Base-by-base conservation (phyloP, 2,888 invertebrate species). In the Platycnemis pennipes region DNA sequence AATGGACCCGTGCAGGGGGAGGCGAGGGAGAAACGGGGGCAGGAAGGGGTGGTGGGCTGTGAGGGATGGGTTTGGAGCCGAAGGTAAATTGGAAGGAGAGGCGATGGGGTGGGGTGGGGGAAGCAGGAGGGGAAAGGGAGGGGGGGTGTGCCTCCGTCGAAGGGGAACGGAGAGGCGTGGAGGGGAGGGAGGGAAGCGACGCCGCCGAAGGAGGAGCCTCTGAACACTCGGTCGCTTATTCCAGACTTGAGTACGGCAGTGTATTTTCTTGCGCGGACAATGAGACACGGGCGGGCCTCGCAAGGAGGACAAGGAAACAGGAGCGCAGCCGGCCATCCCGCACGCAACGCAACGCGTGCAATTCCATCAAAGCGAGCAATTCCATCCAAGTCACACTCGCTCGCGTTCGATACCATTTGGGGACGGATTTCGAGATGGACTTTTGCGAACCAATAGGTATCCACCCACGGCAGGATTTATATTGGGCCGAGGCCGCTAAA, bases 261-360 rank as follows among this genome's bases (percentile, higher is more conserved):
- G 63, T 44, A 91, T 69, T 91, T 91, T 63, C 91, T 91, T 91
- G 63, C 42, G 91, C 69, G 26, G 63, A 31, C 42, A 77, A 77
- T 77, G 69, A 63, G 63, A 91, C 56, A 56, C 91, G n/a, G 45
- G 16, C n/a, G 69, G 44, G 63, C 56, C 16, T 46, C 5, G 49
- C n/a, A n/a, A n/a, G 44, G 42, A 16, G 69, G 91, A 63, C 77
- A 77, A 31, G 77, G 77, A 37, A n/a, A n/a, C n/a, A n/a, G n/a
- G 77, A 37, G 77, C n/a, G n/a, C n/a, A n/a, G n/a, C n/a, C n/a
- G n/a, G n/a, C n/a, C n/a, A n/a, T n/a, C n/a, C n/a, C n/a, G n/a
- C n/a, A n/a, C n/a, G n/a, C n/a, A n/a, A n/a, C n/a, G n/a, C n/a
- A n/a, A n/a, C n/a, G n/a, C n/a, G n/a, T n/a, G n/a, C n/a, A n/a